Conservation (phyloP, 2,888 invertebrate species). For the Copidosoma aretas region DNA sequence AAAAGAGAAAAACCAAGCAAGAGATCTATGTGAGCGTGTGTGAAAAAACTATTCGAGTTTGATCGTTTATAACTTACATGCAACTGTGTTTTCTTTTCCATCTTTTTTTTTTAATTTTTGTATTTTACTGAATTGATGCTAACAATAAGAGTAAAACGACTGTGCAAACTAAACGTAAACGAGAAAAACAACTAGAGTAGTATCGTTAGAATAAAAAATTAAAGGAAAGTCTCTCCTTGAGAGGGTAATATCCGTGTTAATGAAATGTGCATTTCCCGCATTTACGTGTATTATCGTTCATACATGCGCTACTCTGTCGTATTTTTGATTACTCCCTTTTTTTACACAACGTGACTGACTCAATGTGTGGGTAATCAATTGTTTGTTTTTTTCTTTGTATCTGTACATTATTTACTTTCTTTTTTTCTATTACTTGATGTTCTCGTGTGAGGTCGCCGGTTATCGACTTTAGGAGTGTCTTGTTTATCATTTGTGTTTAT, state of each 20-base stretch:
- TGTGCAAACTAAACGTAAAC: slow-evolving; percentile 3
- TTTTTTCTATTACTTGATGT: slow-evolving; percentile 13
- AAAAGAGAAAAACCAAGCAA: no score
- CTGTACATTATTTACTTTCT: slow-evolving; percentile 22
- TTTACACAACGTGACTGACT: slow-evolving; percentile 17
- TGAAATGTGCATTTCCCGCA: slow-evolving; percentile 30
- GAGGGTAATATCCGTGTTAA: slow-evolving; percentile 2
- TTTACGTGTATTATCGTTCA: slow-evolving; percentile 17
- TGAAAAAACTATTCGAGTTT: slow-evolving; percentile 8
- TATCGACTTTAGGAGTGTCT: slow-evolving; percentile 25
- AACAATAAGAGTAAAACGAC: slow-evolving; percentile 6
- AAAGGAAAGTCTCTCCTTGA: slow-evolving; percentile 16
- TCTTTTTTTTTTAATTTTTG: no score
- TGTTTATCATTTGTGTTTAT: slow-evolving; percentile 33
- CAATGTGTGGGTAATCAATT: slow-evolving; percentile 32
- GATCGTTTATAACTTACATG: slow-evolving; percentile 29
- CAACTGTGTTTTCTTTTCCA: slow-evolving; percentile 21
- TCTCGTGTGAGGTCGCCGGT: slow-evolving; percentile 30
- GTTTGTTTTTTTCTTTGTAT: slow-evolving; percentile 37
- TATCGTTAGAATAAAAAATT: neutral
- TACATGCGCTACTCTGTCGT: slow-evolving; percentile 18
- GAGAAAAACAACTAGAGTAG: slow-evolving; percentile 1
- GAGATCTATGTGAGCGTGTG: slow-evolving; percentile 25
- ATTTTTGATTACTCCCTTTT: slow-evolving; percentile 28
- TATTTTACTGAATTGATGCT: no score